Conservation (phyloP, 2,113 vertebrate species). For the Lanius ludovicianus region DNA sequence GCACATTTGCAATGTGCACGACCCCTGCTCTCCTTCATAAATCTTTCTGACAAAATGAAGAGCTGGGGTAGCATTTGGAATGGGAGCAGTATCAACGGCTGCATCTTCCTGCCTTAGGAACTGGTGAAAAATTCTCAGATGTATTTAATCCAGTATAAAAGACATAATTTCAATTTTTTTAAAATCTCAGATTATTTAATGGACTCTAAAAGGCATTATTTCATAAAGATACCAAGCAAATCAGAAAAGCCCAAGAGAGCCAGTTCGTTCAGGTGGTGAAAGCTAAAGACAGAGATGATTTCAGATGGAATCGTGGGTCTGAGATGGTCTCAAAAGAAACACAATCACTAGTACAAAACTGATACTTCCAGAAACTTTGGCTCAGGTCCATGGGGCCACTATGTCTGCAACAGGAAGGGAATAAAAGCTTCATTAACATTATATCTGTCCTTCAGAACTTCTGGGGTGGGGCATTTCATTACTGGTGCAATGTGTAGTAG, state of each 20-base stretch:
- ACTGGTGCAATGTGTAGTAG: not conserved
- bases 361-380: not conserved
- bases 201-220: not conserved
- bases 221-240: not conserved
- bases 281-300: not conserved
- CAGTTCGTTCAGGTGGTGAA: not conserved
- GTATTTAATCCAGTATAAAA: not conserved
- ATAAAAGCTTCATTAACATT: not conserved
- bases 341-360: not conserved
- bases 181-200: not conserved
- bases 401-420: not conserved
- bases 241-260: not conserved
- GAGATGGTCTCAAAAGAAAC: not conserved
- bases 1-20: not conserved
- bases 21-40: conserved; percentile 1
- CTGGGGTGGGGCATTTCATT: not conserved
- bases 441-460: not conserved
- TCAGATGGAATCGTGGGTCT: not conserved
- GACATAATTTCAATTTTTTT: not conserved
- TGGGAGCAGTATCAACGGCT: not conserved
- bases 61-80: not conserved
- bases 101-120: not conserved
- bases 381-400: not conserved
- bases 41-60: conserved; percentile 3
- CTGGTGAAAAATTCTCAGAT: not conserved